phyloP scores from a whole-genome alignment of 2,888 invertebrate species.

The Andrena fulva region DNA sequence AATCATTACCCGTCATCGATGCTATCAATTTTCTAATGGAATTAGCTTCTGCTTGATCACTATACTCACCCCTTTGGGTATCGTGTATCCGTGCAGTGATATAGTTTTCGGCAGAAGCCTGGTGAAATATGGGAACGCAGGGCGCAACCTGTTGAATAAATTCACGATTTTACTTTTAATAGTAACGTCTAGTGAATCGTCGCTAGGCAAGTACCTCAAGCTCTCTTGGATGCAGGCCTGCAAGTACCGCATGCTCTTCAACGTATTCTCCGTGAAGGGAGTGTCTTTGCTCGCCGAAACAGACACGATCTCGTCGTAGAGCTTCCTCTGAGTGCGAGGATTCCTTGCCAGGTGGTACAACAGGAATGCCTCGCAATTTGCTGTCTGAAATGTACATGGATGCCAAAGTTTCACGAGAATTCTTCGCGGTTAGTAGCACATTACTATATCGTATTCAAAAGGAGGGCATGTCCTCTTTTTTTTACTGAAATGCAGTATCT shows the following conservation, averaged over 20 bases:
- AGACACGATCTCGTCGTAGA: constrained; percentile 87
- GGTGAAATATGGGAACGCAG: constrained; percentile 88
- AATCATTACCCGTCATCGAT: not conserved
- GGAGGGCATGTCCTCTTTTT: no score
- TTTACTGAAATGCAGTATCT: no score
- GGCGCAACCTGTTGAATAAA: constrained; percentile 85
- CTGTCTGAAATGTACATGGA: constrained; percentile 84
- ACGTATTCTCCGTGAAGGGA: constrained; percentile 72
- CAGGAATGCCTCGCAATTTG: constrained; percentile 88
- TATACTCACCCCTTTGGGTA: constrained; percentile 81
- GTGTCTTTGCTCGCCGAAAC: constrained; percentile 80
- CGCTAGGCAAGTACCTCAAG: constrained; percentile 84
- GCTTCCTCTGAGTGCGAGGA: constrained; percentile 87
- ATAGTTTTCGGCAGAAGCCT: constrained; percentile 87
- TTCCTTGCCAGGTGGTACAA: constrained; percentile 89
- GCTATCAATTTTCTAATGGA: not conserved
- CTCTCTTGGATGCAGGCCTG: constrained; percentile 89
- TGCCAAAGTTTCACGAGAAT: not conserved
- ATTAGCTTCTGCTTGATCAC: not conserved
- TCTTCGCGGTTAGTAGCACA: not conserved
- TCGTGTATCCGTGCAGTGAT: constrained; percentile 87
- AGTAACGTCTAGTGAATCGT: not conserved
- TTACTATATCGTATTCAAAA: no score
- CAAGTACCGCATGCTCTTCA: constrained; percentile 85
- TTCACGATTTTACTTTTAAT: not conserved